These are phyloP conservation scores for Zeugodacus cucurbitae DNA, from an alignment of 1,140 invertebrate genomes.

Conservation along the genomic window DNA sequence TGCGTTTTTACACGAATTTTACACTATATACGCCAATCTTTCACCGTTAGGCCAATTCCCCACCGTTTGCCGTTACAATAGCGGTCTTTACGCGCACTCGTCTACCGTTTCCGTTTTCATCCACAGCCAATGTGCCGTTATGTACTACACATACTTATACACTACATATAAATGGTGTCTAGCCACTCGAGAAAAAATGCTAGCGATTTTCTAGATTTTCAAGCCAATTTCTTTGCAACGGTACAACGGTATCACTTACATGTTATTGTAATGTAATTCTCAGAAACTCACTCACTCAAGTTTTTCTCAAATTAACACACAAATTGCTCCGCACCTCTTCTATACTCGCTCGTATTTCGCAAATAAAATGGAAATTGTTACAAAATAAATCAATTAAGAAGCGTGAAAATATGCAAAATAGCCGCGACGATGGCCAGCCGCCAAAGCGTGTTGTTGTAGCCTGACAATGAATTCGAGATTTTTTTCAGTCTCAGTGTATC, in stretches of 20 bases:
- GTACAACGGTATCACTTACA: neutral
- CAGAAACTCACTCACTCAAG: neutral
- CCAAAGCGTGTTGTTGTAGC: neutral
- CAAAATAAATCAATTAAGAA: slow-evolving; percentile 13
- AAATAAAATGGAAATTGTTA: slow-evolving; percentile 29
- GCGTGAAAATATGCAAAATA: neutral
- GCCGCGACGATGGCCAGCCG: neutral
- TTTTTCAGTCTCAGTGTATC: slow-evolving; percentile 11
- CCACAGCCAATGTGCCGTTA: neutral
- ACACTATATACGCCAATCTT: neutral
- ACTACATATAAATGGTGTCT: neutral
- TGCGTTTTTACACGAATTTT: neutral
- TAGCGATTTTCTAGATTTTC: neutral
- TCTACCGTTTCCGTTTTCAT: neutral
- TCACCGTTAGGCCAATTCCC: neutral
- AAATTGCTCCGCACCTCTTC: neutral
- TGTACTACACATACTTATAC: neutral
- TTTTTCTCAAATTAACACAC: neutral
- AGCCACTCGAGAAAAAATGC: neutral
- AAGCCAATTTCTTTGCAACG: neutral
- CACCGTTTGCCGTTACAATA: neutral
- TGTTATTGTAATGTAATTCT: neutral
- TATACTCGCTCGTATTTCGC: neutral
- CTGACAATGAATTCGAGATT: neutral
- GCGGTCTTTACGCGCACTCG: neutral